Evolutionary conservation across 1,140 invertebrate genomes (phyloP).

Genomic region (Lordiphosa collinella): DNA sequence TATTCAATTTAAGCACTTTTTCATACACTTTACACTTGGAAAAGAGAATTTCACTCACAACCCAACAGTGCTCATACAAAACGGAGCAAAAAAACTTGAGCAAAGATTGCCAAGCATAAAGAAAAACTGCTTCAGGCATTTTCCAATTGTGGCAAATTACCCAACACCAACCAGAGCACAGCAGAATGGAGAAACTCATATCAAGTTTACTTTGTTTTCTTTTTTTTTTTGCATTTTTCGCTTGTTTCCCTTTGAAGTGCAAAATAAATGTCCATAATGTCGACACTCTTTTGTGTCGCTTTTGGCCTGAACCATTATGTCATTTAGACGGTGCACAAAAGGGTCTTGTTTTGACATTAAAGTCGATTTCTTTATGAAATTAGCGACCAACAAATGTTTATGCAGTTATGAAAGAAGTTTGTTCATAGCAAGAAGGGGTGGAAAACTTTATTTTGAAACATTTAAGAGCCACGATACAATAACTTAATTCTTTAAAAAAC

Average conservation of each 20-base stretch:
- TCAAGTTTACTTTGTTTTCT: conserved; percentile 2
- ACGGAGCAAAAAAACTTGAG: conserved; percentile 25
- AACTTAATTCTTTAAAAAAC: conserved; percentile 58
- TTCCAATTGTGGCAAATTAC: conserved; percentile 35
- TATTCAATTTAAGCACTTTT: conserved; percentile 40
- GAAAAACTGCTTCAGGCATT: conserved; percentile 10
- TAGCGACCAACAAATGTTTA: conserved; percentile 38
- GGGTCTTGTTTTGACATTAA: not conserved
- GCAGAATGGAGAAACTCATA: conserved; percentile 2
- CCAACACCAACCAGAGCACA: conserved; percentile 9
- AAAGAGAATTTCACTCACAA: conserved; percentile 15
- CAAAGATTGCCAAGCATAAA: conserved; percentile 2
- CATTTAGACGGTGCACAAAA: conserved; percentile 4
- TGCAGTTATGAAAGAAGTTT: conserved; percentile 7
- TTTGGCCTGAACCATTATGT: not conserved
- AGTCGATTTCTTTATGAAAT: conserved; percentile 36
- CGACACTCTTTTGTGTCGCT: not conserved
- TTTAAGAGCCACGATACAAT: conserved; percentile 58
- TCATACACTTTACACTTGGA: conserved; percentile 22
- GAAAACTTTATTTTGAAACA: conserved; percentile 25
- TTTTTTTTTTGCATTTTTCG: not conserved
- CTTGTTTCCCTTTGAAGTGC: conserved; percentile 1
- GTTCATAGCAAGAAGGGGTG: conserved; percentile 4
- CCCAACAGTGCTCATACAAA: conserved; percentile 9
- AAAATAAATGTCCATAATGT: not conserved